Conservation (phyloP, 2,888 invertebrate species). For the Chymomyza fuscimana region DNA sequence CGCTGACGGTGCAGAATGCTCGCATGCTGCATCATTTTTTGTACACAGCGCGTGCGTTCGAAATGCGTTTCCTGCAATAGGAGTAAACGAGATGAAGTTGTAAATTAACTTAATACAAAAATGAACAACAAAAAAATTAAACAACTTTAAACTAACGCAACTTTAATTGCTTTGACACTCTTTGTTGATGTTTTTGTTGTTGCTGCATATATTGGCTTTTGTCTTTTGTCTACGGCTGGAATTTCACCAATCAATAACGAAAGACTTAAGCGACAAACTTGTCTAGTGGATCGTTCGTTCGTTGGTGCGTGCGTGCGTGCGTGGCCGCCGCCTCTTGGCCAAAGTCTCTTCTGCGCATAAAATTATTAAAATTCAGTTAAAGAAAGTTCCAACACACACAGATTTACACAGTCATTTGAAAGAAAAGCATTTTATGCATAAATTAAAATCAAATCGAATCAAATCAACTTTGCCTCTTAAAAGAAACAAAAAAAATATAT, state of each 20-base stretch:
- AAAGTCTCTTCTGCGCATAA: conserved; percentile 51
- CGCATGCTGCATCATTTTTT: conserved; percentile 83
- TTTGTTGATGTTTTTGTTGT: conserved; percentile 8
- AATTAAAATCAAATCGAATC: conserved; percentile 74
- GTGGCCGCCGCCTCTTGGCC: conserved; percentile 46
- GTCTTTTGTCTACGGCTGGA: conserved; percentile 39
- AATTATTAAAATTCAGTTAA: conserved; percentile 75
- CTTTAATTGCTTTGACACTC: conserved; percentile 26
- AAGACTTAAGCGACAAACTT: conserved; percentile 74
- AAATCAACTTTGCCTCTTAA: conserved; percentile 54
- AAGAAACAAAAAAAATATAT: not conserved
- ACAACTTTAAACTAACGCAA: conserved; percentile 1
- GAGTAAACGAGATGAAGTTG: conserved; percentile 16
- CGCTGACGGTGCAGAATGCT: conserved; percentile 89
- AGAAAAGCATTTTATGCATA: conserved; percentile 75
- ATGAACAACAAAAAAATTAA: not conserved
- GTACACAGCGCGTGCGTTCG: conserved; percentile 79
- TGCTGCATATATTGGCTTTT: conserved; percentile 9
- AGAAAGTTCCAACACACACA: conserved; percentile 59
- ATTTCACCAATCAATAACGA: conserved; percentile 75
- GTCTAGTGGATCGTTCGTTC: conserved; percentile 52
- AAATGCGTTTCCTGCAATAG: conserved; percentile 77
- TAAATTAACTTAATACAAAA: conserved; percentile 2
- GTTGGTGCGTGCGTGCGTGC: conserved; percentile 39
- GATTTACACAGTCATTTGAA: conserved; percentile 48